These are phyloP conservation scores for Pachymerium ferrugineum DNA, from an alignment of 2,888 invertebrate species.

Conservation along the genomic window DNA sequence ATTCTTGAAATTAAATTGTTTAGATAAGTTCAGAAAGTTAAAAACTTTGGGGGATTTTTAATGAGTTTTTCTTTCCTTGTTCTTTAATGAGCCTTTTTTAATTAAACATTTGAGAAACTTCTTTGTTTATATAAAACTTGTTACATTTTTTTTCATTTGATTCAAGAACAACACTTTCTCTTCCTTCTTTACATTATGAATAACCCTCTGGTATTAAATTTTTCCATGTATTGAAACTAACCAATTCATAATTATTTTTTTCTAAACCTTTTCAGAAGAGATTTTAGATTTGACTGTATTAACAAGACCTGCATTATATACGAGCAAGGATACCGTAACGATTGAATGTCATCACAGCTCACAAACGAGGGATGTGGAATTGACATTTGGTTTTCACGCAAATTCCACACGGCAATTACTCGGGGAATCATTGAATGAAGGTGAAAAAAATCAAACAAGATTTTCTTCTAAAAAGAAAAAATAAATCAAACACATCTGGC, in stretches of 20 bases:
- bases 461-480: background rate
- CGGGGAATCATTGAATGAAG: conserved; percentile 10
- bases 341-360: background rate
- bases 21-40: no score
- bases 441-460: background rate
- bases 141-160: no score
- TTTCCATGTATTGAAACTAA: no score
- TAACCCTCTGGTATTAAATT: background rate
- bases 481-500: background rate
- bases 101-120: no score
- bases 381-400: conserved; percentile 1
- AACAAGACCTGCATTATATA: conserved; percentile 12
- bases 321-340: background rate
- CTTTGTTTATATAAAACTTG: no score
- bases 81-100: no score
- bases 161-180: no score
- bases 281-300: conserved; percentile 3
- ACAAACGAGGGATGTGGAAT: background rate
- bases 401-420: conserved; percentile 8
- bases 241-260: no score
- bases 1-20: no score
- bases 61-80: no score
- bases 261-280: conserved; percentile 12
- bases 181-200: no score
- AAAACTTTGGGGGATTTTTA: no score